Percentiles rank a stretch among this genome's conserved stretches.
Evolutionary conservation across 1,140 invertebrate genomes (phyloP).

Genomic region (Helicoverpa zea): DNA sequence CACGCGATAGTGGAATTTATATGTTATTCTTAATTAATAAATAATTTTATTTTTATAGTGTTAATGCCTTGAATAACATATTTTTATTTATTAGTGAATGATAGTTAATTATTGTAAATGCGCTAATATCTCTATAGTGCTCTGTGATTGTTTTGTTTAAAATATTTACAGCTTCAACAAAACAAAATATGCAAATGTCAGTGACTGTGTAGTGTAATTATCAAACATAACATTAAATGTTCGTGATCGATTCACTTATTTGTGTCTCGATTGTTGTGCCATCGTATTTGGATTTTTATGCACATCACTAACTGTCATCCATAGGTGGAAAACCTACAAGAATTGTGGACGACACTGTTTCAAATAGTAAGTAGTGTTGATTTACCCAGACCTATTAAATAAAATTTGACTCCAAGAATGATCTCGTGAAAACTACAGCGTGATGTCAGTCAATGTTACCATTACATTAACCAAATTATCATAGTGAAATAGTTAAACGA

Average conservation of each 20-base stretch:
- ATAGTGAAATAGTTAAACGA: background rate
- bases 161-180: constrained; percentile 77
- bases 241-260: constrained; percentile 76
- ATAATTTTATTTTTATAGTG: constrained; percentile 87
- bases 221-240: constrained; percentile 60
- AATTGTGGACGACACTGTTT: constrained; percentile 82
- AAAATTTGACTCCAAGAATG: constrained; percentile 18
- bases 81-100: constrained; percentile 86
- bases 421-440: background rate
- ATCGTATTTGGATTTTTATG: constrained; percentile 73
- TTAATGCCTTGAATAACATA: constrained; percentile 81
- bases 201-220: constrained; percentile 76
- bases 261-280: constrained; percentile 75
- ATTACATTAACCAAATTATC: background rate
- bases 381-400: background rate
- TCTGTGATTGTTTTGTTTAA: constrained; percentile 85
- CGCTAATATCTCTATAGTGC: constrained; percentile 82
- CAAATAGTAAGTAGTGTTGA: constrained; percentile 82
- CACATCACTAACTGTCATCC: constrained; percentile 74
- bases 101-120: constrained; percentile 84
- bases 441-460: constrained; percentile 8
- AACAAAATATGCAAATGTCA: constrained; percentile 71
- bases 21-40: constrained; percentile 84
- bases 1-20: constrained; percentile 85
- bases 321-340: constrained; percentile 77